phyloP scores from a whole-genome alignment of 2,888 invertebrate genomes.

The Leuctra nigra region DNA sequence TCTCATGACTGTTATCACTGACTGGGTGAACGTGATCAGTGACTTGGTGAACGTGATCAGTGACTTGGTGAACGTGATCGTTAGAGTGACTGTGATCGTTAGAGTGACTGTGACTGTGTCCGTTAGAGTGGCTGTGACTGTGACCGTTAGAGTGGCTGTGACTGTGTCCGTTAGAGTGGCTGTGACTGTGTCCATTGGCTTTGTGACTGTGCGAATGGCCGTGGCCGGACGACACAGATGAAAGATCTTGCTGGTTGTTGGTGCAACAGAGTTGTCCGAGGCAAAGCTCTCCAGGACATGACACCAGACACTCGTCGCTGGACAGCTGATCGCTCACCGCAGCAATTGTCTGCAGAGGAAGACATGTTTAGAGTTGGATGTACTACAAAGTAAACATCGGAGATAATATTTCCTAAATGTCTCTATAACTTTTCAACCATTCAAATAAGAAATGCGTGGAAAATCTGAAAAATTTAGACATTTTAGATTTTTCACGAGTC shows the following conservation, averaged over 20 bases:
- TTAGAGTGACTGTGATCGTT: background rate
- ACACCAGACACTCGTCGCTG: conserved; percentile 41
- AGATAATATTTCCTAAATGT: no score
- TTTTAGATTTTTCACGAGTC: no score
- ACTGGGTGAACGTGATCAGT: background rate
- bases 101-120: background rate
- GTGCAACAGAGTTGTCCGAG: conserved; percentile 41
- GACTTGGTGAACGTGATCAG: background rate
- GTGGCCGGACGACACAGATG: conserved; percentile 1
- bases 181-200: background rate
- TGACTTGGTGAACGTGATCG: background rate
- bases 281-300: conserved; percentile 41
- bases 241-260: background rate
- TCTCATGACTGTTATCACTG: background rate
- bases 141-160: background rate
- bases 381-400: no score
- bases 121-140: background rate
- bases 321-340: no score
- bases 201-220: conserved; percentile 8
- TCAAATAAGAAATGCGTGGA: no score
- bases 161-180: background rate
- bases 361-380: no score
- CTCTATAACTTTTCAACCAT: no score
- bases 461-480: no score
- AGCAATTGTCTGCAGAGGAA: no score